Base-by-base conservation (phyloP, 2,888 invertebrate species). In the Lymantria dispar region DNA sequence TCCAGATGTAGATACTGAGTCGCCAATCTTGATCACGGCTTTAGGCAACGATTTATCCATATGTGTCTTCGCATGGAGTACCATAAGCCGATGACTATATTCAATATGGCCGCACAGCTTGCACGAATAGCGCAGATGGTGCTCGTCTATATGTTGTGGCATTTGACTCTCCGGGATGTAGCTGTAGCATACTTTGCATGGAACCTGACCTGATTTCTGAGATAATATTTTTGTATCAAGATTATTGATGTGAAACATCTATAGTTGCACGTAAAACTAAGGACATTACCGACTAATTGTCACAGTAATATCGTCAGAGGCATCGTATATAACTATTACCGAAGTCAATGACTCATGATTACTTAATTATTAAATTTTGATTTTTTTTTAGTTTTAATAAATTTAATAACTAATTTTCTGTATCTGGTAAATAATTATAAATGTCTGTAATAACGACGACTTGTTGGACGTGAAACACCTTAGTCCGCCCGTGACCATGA, bases 141-240 rank as follows among this genome's bases (percentile, higher is more conserved):
- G 90, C 0, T 59, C 15, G 33, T 78, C 70, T 0, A 69, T 56
- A 64, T 90, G 89, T 0, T 56, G 0, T 0, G 47, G 3, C 0
- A 86, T 51, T 1, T 74, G 68, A 0, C 52, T 36, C 3, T 78
- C 75, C 0, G 75, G 74, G 0, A 86, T 43, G 51, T 83, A 88
- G 1, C 78, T 62, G 62, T 83, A 89, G 60, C 89, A 89, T 0
- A 87, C 73, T 47, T 80, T 80, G 56, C 89, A 89, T 0, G 87
- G 65, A 0, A 65, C 59, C 7, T 69, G 63, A 0, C 72, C 80
- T 0, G 73, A 74, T 73, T 78, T 84, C 85, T 60, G 47, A 1
- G 11, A 8, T n/a, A 40, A 36, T 9, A 8, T 36, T 12, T 31
- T 3, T 43, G 31, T 22, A 22, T 22, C 5, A 22, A 29, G 29